Base-by-base conservation (phyloP, 2,888 invertebrate genomes). In the Seira sanloemensis region DNA sequence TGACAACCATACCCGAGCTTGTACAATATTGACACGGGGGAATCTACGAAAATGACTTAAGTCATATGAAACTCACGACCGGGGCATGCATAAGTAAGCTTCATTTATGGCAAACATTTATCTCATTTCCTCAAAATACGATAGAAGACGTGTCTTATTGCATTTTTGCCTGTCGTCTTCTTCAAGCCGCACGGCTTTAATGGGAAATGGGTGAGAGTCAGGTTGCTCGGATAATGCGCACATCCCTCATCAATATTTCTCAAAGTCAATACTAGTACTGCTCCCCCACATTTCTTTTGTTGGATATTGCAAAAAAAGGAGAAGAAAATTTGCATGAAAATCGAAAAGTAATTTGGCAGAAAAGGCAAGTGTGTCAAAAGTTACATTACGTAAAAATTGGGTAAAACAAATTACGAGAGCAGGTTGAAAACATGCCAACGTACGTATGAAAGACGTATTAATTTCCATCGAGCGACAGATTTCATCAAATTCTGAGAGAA, bases 81-180 rank as follows among this genome's bases (percentile, higher is more conserved):
- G 12, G 16, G n/a, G 50, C 16, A 50, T 50, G 2, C 50, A 50
- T 37, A 37, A 7, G 1, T 50, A 50, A 50, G 50, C 50, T 16
- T 50, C 50, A 50, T 50, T 50, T 50, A 50, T 50, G 50, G n/a
- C 50, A 50, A n/a, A 50, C 50, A 50, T 50, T 50, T 50, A 50
- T 50, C 50, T n/a, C n/a, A 50, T 50, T 50, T 50, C 12, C 16
- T 50, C 50, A 50, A 37, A 12, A 37, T n/a, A 2, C 50, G 50
- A 50, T n/a, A n/a, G n/a, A n/a, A n/a, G n/a, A 50, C 50, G 50
- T 50, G 50, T 50, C 50, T 50, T 50, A 50, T 50, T 50, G 50
- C 50, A 50, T 50, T 50, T 50, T 50, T 12, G 5, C 50, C 50
- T n/a, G 16, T 50, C 50, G 50, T 50, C 50, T n/a, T 50, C 50